phyloP scores from a whole-genome alignment of 1,140 invertebrate genomes.

The Globodera rostochiensis region DNA sequence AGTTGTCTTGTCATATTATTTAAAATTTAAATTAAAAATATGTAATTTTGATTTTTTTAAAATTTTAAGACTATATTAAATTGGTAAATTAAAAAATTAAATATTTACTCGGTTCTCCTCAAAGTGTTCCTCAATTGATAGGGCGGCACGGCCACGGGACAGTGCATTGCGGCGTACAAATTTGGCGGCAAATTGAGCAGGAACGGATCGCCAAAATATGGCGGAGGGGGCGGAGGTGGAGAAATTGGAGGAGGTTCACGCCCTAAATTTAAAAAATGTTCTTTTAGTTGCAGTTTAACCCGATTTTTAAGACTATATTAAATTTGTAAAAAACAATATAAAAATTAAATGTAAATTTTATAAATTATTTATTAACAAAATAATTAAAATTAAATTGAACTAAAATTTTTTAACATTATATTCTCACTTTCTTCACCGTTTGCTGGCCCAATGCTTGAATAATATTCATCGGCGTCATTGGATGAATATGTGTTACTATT shows the following conservation, averaged over 20 bases:
- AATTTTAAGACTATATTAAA: no score
- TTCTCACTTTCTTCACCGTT: conserved; percentile 9
- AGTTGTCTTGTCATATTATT: neutral
- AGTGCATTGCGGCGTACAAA: neutral
- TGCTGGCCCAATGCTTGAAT: conserved; percentile 21
- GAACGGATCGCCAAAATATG: neutral
- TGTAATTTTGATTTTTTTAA: neutral
- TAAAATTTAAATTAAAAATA: no score
- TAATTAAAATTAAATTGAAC: neutral
- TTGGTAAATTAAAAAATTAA: neutral
- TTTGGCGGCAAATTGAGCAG: neutral
- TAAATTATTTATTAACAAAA: neutral
- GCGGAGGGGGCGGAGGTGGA: neutral
- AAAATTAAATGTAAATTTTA: neutral
- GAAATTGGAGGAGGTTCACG: conserved; percentile 8
- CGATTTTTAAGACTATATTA: neutral
- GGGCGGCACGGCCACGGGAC: conserved; percentile 6
- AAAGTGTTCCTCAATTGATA: conserved; percentile 26
- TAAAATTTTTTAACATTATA: no score
- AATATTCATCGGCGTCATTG: conserved; percentile 13
- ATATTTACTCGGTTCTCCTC: neutral
- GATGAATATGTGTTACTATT: conserved; percentile 13
- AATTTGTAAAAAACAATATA: neutral
- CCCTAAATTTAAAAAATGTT: neutral
- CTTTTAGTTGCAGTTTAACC: no score